phyloP scores from a whole-genome alignment of 2,888 invertebrate genomes.

The Augochlorella aurata region DNA sequence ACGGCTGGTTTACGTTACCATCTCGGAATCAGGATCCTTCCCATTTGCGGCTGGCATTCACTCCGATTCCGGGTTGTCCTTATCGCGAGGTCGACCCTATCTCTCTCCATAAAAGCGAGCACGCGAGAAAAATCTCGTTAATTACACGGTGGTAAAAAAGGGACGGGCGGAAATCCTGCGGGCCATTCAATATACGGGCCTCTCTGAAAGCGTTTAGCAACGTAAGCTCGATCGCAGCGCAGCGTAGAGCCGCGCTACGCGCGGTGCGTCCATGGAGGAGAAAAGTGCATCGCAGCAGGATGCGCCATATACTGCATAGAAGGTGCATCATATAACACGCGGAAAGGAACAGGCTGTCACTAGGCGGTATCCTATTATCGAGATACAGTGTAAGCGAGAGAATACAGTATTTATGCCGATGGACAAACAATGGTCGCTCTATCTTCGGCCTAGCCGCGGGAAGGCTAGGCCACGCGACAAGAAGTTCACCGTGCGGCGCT shows the following conservation, averaged over 20 bases:
- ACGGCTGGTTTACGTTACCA: neutral
- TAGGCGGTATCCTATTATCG: slow-evolving; percentile 57
- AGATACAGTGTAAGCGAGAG: slow-evolving; percentile 41
- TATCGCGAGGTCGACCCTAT: neutral
- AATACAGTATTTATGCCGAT: slow-evolving; percentile 60
- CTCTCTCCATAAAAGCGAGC: slow-evolving; percentile 5
- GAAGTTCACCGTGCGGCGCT: slow-evolving; percentile 50
- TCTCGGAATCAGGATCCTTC: neutral
- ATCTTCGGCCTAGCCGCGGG: slow-evolving; percentile 34
- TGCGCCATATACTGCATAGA: slow-evolving; percentile 43
- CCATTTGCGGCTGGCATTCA: slow-evolving; percentile 5
- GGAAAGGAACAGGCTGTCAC: slow-evolving; percentile 55
- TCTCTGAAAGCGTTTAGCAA: slow-evolving; percentile 43
- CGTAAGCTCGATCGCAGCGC: slow-evolving; percentile 29
- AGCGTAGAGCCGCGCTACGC: neutral
- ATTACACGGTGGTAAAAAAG: slow-evolving; percentile 32
- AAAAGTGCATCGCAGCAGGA: slow-evolving; percentile 52
- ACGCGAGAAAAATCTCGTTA: slow-evolving; percentile 23
- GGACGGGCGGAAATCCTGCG: slow-evolving; percentile 42
- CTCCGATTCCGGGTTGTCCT: slow-evolving; percentile 20
- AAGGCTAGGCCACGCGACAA: slow-evolving; percentile 61
- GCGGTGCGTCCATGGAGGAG: neutral
- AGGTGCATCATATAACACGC: slow-evolving; percentile 53
- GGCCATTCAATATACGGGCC: slow-evolving; percentile 20
- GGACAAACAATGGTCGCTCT: slow-evolving; percentile 59